phyloP scores from a whole-genome alignment of 2,797 vertebrate genomes.

The Molossus molossus region DNA sequence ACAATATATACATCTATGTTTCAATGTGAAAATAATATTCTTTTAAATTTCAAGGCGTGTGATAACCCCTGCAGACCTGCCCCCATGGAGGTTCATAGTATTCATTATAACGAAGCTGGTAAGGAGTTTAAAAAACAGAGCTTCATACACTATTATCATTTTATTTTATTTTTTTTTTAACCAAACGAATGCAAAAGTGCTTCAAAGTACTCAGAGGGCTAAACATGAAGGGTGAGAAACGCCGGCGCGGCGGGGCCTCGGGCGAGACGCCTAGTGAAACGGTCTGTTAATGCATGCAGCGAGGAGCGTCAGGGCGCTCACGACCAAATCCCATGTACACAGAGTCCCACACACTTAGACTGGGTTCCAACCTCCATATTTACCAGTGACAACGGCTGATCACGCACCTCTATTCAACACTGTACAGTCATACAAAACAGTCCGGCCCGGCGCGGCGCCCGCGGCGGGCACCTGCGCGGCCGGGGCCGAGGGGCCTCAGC shows the following conservation, averaged over 20 bases:
- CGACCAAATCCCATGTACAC: conserved; percentile 97
- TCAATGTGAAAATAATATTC: conserved; percentile 92
- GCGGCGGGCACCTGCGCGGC: too few relatives aligned
- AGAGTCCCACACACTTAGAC: conserved; percentile 97
- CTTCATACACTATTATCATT: conserved; percentile 86
- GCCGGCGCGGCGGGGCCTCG: conserved; percentile 95
- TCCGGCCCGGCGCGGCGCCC: conserved; percentile 79
- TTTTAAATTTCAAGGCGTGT: conserved; percentile 91
- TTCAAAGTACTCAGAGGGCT: conserved; percentile 99
- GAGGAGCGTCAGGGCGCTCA: conserved; percentile 94
- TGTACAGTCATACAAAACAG: conserved; percentile 95
- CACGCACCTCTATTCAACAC: conserved; percentile 94
- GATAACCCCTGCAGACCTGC: conserved; percentile 89
- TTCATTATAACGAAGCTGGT: conserved; percentile 88
- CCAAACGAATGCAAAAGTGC: conserved; percentile 96
- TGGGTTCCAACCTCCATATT: conserved; percentile 96
- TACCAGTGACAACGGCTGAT: conserved; percentile 94
- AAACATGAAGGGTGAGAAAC: conserved; percentile 95
- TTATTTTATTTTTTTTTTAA: conserved; percentile 86
- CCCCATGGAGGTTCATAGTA: conserved; percentile 90
- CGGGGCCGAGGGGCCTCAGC: conserved; percentile 87
- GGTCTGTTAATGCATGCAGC: conserved; percentile 99
- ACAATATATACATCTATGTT: conserved; percentile 94
- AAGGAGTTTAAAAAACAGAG: conserved; percentile 89
- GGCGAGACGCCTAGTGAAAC: conserved; percentile 97